These are phyloP conservation scores for Triplophysa yarkandensis DNA, from an alignment of 2,797 vertebrate genomes.

Conservation along the genomic window DNA sequence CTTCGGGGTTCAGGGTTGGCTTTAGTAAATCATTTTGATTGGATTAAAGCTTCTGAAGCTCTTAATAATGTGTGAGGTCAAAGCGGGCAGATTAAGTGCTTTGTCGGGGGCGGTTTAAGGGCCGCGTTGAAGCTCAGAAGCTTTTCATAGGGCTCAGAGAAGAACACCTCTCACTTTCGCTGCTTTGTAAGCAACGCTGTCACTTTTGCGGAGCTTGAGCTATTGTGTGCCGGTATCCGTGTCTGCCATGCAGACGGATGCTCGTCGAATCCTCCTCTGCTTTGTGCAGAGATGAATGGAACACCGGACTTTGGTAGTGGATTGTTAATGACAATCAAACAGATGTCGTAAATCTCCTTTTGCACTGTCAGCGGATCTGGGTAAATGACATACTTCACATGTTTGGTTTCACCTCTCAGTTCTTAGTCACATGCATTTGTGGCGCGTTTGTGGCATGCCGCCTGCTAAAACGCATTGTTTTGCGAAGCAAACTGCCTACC, in stretches of 20 bases:
- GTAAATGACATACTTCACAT: neutral
- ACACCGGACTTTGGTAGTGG: slow-evolving; percentile 61
- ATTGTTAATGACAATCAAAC: slow-evolving; percentile 57
- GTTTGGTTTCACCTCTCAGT: neutral
- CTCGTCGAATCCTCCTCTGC: slow-evolving; percentile 72
- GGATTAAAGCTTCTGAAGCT: slow-evolving; percentile 94
- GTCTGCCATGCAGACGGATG: slow-evolving; percentile 70
- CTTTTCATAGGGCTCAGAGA: slow-evolving; percentile 77
- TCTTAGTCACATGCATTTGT: neutral
- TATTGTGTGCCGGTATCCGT: slow-evolving; percentile 67
- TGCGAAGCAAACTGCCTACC: slow-evolving; percentile 38
- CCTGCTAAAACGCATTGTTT: slow-evolving; percentile 33
- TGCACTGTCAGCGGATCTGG: neutral
- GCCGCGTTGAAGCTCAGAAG: slow-evolving; percentile 58
- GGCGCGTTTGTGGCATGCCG: neutral
- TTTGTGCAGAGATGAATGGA: slow-evolving; percentile 60
- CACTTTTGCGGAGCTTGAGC: slow-evolving; percentile 17
- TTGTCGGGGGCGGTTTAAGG: slow-evolving; percentile 78
- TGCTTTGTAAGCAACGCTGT: slow-evolving; percentile 72
- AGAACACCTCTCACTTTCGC: slow-evolving; percentile 72
- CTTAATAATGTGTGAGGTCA: slow-evolving; percentile 96
- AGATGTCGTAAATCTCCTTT: neutral
- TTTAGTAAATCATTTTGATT: slow-evolving; percentile 98
- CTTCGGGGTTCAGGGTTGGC: slow-evolving; percentile 62
- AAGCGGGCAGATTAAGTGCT: slow-evolving; percentile 87